Evolutionary conservation across 2,113 vertebrate genomes (phyloP), one percentile per base, ranked within the genome.

Genomic region (Helogale parvula): DNA sequence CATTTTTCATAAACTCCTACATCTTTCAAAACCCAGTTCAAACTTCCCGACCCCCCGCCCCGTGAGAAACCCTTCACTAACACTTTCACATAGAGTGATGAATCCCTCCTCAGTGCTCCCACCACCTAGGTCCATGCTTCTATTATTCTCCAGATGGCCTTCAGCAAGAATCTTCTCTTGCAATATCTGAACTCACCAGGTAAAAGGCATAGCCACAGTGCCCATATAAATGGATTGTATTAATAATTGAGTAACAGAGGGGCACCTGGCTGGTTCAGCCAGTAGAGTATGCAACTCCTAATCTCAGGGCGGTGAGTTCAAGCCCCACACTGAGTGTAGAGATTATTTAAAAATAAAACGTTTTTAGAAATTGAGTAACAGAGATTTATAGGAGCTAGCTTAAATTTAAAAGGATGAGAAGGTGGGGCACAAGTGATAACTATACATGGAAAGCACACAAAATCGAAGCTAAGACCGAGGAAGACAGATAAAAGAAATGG

Each of bases 381-480:
- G 54, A 86, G 66, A 47, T 60, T 47, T 60, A 72, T 23, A 23
- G 41, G 47, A 94, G 27, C 33, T 41, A 77, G 31, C 47, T 52
- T 76, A 54, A 65, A 50, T 82, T 94, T 45, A 65, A 85, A 65
- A 82, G 52, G 11, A 11, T 11, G 7, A 5, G 25, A 11, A 85
- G 27, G 47, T 17, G 29, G 5, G 10, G 15, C 17, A 6, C 54
- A 29, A 79, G 60, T 33, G 47, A 60, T 19, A 95, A 89, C 27
- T 3, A 52, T 57, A 54, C 12, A 31, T 63, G 21, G 13, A n/a
- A 93, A 90, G 92, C 76, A 94, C 74, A 63, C 7, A 4, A 76
- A 95, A 57, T 83, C 17, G n/a, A 96, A 97, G 74, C 23, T 57
- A 89, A 88, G 83, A 52, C 13, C 63, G 60, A 85, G 35, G 65